Evolutionary conservation across 1,140 invertebrate species (phyloP).

Genomic region (Bombus huntii): DNA sequence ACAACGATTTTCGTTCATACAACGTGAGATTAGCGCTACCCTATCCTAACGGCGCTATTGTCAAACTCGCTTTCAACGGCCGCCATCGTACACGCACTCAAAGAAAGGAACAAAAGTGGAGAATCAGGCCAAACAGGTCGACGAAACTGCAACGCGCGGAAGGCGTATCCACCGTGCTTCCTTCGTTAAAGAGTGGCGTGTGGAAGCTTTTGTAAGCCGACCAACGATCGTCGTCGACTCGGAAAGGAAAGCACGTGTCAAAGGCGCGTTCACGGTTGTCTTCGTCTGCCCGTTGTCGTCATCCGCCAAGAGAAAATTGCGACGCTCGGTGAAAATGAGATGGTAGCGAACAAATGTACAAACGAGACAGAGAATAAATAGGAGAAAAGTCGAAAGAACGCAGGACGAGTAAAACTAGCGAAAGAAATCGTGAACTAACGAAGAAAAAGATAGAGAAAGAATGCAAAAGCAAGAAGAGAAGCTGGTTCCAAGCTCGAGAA

Average conservation of each 20-base stretch:
- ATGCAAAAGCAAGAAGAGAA: not conserved
- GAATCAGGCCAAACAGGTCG: not conserved
- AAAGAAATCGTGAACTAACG: not conserved
- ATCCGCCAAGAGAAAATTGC: not conserved
- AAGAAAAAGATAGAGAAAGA: not conserved
- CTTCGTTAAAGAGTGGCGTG: not conserved
- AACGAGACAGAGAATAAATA: not conserved
- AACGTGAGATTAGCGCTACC: too few relatives aligned
- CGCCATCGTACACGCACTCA: not conserved
- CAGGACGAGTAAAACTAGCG: not conserved
- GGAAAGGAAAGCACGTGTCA: constrained; percentile 17
- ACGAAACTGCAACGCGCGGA: not conserved
- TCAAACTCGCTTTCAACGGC: too few relatives aligned
- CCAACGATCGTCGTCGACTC: not conserved
- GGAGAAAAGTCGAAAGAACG: not conserved
- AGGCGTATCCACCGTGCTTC: not conserved
- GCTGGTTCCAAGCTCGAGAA: not conserved
- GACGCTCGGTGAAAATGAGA: not conserved
- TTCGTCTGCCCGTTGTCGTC: not conserved
- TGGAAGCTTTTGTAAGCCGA: constrained; percentile 13
- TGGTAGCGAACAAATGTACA: not conserved
- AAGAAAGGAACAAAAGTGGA: not conserved
- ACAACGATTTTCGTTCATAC: too few relatives aligned
- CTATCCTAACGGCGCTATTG: too few relatives aligned
- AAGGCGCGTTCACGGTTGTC: constrained; percentile 1